Conservation (phyloP, 1,140 invertebrate species). For the Drosophila suzukii region DNA sequence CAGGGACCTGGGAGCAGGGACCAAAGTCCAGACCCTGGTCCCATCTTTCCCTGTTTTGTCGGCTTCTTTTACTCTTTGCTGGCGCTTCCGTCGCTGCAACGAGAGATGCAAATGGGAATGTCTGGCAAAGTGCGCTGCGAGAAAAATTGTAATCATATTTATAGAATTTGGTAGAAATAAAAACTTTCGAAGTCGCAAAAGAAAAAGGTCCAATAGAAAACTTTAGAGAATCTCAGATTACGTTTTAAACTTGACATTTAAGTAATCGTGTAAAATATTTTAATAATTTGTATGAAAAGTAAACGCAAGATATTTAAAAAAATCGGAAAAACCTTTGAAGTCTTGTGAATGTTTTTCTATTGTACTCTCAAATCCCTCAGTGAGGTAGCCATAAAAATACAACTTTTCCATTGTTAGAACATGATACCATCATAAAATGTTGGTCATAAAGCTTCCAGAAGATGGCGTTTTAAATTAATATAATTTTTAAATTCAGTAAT, state of each 20-base stretch:
- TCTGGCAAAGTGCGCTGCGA: neutral
- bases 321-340: no score
- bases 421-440: no score
- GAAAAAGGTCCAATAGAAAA: neutral
- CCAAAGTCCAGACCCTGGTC: conserved; percentile 46
- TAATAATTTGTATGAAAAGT: no score
- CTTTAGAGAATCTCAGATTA: no score
- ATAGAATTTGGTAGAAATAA: accelerated
- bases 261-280: no score
- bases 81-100: conserved; percentile 77
- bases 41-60: conserved; percentile 42
- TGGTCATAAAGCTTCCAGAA: no score
- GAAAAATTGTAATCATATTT: neutral
- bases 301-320: no score
- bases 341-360: no score
- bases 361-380: no score
- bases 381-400: no score
- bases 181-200: neutral
- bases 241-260: no score
- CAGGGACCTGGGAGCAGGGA: conserved; percentile 7
- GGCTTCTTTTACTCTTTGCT: conserved; percentile 73
- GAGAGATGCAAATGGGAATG: conserved; percentile 69
- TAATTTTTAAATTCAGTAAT: neutral
- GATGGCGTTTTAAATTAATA: neutral
- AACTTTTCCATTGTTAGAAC: no score